Conservation (phyloP, 1,140 invertebrate genomes). For the Trichonephila clavata region DNA sequence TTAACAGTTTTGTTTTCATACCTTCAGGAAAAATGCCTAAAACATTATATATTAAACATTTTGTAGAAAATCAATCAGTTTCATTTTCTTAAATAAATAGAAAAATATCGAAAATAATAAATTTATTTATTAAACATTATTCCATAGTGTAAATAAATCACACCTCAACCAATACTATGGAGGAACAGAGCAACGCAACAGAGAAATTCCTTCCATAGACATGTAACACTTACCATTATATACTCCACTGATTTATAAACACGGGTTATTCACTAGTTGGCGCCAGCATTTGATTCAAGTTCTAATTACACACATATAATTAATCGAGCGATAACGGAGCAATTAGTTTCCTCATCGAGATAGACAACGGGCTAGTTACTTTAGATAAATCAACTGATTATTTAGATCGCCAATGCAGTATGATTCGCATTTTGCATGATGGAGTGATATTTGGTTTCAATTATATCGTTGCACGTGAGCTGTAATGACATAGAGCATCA, state of each 20-base stretch:
- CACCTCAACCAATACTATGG: neutral
- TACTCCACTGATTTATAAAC: neutral
- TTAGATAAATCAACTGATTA: neutral
- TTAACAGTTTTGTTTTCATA: too few species aligned
- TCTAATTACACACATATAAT: neutral
- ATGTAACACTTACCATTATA: neutral
- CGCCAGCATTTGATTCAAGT: neutral
- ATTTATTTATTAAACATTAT: neutral
- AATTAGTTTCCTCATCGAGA: slow-evolving; percentile 4
- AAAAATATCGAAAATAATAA: too few species aligned
- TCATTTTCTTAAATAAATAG: too few species aligned
- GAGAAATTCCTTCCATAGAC: neutral
- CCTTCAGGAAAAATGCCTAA: too few species aligned
- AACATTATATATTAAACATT: too few species aligned
- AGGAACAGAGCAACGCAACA: neutral
- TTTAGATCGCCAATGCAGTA: neutral
- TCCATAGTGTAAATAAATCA: neutral
- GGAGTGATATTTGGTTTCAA: neutral
- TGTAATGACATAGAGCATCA: too few species aligned
- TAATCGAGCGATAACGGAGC: neutral
- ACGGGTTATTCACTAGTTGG: neutral
- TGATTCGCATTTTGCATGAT: neutral
- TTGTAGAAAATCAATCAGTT: too few species aligned
- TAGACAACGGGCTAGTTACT: too few species aligned
- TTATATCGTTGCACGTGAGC: neutral